Conservation (phyloP, 1,140 invertebrate species). For the Bombus confusus region DNA sequence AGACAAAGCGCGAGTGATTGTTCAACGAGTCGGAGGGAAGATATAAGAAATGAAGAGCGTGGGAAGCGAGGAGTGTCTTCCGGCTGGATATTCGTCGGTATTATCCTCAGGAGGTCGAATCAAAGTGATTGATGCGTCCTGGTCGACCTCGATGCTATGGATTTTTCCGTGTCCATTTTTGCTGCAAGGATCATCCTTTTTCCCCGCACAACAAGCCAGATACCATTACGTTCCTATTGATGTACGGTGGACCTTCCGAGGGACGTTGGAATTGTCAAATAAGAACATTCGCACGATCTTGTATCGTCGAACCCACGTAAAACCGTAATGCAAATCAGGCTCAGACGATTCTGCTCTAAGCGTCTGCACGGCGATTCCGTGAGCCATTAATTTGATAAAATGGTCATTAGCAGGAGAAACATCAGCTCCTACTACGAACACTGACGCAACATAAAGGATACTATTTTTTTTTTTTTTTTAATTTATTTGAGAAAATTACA, state of each 20-base stretch:
- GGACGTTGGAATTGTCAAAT: background rate
- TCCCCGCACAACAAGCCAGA: background rate
- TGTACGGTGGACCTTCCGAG: background rate
- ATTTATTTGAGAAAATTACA: too few species aligned
- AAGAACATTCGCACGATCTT: background rate
- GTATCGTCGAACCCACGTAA: background rate
- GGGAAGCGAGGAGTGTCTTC: background rate
- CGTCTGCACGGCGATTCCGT: too few species aligned
- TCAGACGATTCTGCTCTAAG: background rate
- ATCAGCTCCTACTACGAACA: too few species aligned
- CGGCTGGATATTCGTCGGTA: background rate
- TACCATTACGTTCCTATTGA: background rate
- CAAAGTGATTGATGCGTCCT: slow-evolving; percentile 45
- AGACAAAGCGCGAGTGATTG: background rate
- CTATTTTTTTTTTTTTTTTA: too few species aligned
- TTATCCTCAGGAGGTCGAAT: slow-evolving; percentile 36
- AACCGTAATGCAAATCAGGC: background rate
- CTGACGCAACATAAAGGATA: too few species aligned
- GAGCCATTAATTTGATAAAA: background rate
- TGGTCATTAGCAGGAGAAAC: background rate
- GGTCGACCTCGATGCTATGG: slow-evolving; percentile 23
- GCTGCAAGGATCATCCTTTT: background rate
- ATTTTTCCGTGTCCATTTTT: slow-evolving; percentile 41
- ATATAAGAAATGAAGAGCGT: background rate
- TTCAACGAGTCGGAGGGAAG: background rate